These are phyloP conservation scores for Littorina saxatilis DNA, from an alignment of 1,140 invertebrate genomes.

Conservation along the genomic window DNA sequence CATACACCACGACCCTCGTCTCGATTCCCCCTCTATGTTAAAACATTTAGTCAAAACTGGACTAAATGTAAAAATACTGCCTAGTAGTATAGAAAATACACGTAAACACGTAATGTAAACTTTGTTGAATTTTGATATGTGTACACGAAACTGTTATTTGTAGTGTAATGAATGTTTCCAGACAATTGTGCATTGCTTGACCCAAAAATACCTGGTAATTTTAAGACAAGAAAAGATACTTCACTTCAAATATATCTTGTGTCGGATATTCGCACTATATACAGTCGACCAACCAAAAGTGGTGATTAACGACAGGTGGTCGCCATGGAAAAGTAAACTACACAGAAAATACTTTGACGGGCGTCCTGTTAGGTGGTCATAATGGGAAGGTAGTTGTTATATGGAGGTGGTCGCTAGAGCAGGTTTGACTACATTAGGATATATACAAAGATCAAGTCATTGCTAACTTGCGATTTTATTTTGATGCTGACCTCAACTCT, in stretches of 20 bases:
- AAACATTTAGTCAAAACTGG: no score
- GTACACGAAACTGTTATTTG: not conserved
- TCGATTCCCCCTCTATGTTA: no score
- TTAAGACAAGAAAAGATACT: not conserved
- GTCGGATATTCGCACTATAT: not conserved
- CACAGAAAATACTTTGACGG: not conserved
- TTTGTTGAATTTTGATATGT: not conserved
- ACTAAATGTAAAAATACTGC: not conserved
- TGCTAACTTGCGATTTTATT: no score
- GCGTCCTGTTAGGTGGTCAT: no score
- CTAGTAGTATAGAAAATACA: not conserved
- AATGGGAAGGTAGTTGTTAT: no score
- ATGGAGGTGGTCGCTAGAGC: no score
- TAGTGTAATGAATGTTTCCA: not conserved
- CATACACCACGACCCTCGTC: no score
- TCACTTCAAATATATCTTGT: not conserved
- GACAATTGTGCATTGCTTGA: no score
- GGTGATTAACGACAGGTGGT: not conserved
- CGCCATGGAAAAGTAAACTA: not conserved
- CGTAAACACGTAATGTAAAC: not conserved
- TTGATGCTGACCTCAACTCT: not conserved
- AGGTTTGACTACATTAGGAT: no score
- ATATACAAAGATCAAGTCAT: no score
- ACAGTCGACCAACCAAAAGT: not conserved
- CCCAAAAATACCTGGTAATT: no score